Evolutionary conservation across 2,888 invertebrate species (phyloP), one percentile per base, ranked within the genome.

Genomic region (Abscondita cerata): DNA sequence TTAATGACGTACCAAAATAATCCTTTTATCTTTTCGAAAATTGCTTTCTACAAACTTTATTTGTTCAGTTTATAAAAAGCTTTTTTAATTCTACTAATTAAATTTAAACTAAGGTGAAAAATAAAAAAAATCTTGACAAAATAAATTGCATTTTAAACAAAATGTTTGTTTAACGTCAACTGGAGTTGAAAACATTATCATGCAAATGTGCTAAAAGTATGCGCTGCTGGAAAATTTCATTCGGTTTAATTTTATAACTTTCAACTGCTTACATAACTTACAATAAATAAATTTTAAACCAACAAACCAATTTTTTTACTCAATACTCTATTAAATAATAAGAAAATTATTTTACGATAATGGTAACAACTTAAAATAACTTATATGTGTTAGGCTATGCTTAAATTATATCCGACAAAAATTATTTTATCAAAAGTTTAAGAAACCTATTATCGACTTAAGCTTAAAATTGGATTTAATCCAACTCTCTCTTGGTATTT

Each of bases 151-250:
- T 56, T 61, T 61, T 61, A 56, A 52, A 36, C 51, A 61, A 56
- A 61, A 56, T 61, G 61, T 61, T 61, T 56, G 56, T 56, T 61
- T 61, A 61, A 56, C 52, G 25, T 52, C 51, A 46, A 61, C 50
- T 47, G 55, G 55, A 56, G 52, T 59, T 53, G 53, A 53, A 59
- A 56, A 41, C 55, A 61, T 61, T 61, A 46, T 61, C 56, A 61
- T 61, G 61, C 56, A 61, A 61, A 61, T 61, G 47, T 47, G 52
- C 34, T 60, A 40, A 59, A 60, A 60, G 50, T 54, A 54, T 38
- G 20, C 60, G 54, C 54, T 54, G 54, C 36, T 38, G 47, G 52
- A 52, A 61, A 61, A 61, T 56, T 56, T 61, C 52, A 52, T 61
- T 56, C 52, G 20, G 47, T 38, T 56, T 52, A 56, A 41, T 61